Conservation (phyloP, 2,888 invertebrate species). For the Amphipyra tragopoginis region DNA sequence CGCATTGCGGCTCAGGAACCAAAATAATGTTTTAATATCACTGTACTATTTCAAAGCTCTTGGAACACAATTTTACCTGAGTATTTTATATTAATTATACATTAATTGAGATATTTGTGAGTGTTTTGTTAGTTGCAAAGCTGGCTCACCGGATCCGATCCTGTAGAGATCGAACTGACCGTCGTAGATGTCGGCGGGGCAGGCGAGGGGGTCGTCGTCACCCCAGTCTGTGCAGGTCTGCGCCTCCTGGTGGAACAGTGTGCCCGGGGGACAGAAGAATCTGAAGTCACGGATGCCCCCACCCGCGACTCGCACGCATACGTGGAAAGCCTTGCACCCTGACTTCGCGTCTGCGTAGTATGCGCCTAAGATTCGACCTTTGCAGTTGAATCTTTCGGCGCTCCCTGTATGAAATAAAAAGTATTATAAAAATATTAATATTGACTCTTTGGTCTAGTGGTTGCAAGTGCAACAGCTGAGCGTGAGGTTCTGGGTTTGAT, state of each 20-base stretch:
- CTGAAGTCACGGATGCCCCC: slow-evolving; percentile 94
- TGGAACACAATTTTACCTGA: neutral
- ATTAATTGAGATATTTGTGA: slow-evolving; percentile 53
- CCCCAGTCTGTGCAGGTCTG: slow-evolving; percentile 98
- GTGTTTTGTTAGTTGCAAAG: slow-evolving; percentile 85
- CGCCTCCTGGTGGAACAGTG: slow-evolving; percentile 97
- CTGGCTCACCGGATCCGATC: slow-evolving; percentile 92
- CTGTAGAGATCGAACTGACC: slow-evolving; percentile 96
- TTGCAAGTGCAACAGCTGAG: too few species aligned
- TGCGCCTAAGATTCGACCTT: slow-evolving; percentile 95
- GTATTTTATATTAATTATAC: neutral
- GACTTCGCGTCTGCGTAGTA: slow-evolving; percentile 97
- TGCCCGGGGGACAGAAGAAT: slow-evolving; percentile 97
- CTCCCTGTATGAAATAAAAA: slow-evolving; percentile 70
- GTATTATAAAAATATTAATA: slow-evolving; percentile 5
- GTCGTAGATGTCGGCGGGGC: slow-evolving; percentile 94
- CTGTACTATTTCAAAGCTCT: neutral
- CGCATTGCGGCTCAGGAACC: too few species aligned
- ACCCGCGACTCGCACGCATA: slow-evolving; percentile 96
- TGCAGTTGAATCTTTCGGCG: slow-evolving; percentile 93
- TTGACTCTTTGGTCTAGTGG: too few species aligned
- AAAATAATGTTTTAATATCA: too few species aligned
- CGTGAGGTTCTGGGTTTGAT: too few species aligned
- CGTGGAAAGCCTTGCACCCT: slow-evolving; percentile 96
- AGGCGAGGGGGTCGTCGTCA: slow-evolving; percentile 93